Conservation (phyloP, 2,888 invertebrate genomes). For the Rhodophaea formosa region DNA sequence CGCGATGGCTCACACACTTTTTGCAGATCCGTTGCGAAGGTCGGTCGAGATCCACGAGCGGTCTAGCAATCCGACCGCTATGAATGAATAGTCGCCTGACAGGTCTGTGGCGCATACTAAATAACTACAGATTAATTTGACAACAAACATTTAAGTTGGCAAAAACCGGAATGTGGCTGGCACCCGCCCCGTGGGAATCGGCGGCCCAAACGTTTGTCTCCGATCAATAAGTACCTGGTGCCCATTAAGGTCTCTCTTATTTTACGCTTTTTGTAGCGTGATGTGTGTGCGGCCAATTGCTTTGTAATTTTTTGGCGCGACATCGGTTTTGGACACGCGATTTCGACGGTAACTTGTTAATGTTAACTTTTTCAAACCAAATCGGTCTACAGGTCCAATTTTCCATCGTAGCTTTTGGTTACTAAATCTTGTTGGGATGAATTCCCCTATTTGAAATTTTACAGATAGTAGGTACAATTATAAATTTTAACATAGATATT, state of each 20-base stretch:
- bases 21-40: slow-evolving; percentile 57
- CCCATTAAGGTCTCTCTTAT: slow-evolving; percentile 39
- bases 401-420: not conserved
- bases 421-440: no score
- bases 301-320: slow-evolving; percentile 47
- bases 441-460: no score
- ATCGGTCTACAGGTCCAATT: not conserved
- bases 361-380: not conserved
- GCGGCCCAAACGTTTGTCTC: slow-evolving; percentile 61
- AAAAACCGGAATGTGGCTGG: slow-evolving; percentile 71
- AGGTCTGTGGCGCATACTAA: slow-evolving; percentile 72
- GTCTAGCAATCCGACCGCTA: slow-evolving; percentile 77
- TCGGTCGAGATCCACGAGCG: slow-evolving; percentile 71
- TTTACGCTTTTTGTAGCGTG: slow-evolving; percentile 49
- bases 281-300: slow-evolving; percentile 48
- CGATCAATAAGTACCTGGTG: slow-evolving; percentile 45
- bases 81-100: slow-evolving; percentile 78
- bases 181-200: slow-evolving; percentile 75
- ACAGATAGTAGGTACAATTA: no score
- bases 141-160: slow-evolving; percentile 78
- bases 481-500: no score
- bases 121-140: slow-evolving; percentile 78
- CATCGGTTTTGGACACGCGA: slow-evolving; percentile 39
- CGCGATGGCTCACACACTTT: slow-evolving; percentile 56
- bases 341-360: slow-evolving; percentile 22